phyloP scores from a whole-genome alignment of 2,797 vertebrate species.

The Gymnodraco acuticeps region DNA sequence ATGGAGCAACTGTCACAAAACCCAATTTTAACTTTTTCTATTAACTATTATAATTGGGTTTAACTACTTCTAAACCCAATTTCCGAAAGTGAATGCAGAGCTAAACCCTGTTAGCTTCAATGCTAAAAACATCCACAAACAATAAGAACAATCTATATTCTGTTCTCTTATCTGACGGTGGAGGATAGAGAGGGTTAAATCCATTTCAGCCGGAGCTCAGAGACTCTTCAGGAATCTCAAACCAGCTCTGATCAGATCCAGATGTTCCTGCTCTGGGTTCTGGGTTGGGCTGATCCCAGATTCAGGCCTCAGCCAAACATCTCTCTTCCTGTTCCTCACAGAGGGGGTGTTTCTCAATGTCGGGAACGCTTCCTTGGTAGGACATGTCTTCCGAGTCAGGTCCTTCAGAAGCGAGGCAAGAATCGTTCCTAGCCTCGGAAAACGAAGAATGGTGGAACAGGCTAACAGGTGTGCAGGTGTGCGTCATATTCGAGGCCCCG shows the following conservation, averaged over 20 bases:
- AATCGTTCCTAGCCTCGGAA: too few relatives aligned
- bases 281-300: conserved; percentile 72
- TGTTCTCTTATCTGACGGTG: conserved; percentile 13
- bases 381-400: too few relatives aligned
- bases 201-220: conserved; percentile 22
- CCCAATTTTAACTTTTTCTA: too few relatives aligned
- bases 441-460: too few relatives aligned
- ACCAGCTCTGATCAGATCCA: conserved; percentile 80
- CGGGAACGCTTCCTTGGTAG: too few relatives aligned
- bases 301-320: conserved; percentile 70
- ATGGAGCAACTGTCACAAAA: too few relatives aligned
- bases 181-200: conserved; percentile 45
- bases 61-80: too few relatives aligned
- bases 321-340: conserved; percentile 67
- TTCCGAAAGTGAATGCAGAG: conserved; percentile 24
- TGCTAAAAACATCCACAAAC: conserved; percentile 30
- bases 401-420: too few relatives aligned
- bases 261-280: conserved; percentile 75
- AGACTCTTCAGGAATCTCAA: conserved; percentile 39
- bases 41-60: too few relatives aligned
- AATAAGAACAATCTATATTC: conserved; percentile 15
- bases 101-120: conserved; percentile 20
- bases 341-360: conserved; percentile 21
- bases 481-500: too few relatives aligned
- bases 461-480: too few relatives aligned